Evolutionary conservation across 1,140 invertebrate species (phyloP), one percentile per base, ranked within the genome.

Genomic region (Medauroidea extradentata): DNA sequence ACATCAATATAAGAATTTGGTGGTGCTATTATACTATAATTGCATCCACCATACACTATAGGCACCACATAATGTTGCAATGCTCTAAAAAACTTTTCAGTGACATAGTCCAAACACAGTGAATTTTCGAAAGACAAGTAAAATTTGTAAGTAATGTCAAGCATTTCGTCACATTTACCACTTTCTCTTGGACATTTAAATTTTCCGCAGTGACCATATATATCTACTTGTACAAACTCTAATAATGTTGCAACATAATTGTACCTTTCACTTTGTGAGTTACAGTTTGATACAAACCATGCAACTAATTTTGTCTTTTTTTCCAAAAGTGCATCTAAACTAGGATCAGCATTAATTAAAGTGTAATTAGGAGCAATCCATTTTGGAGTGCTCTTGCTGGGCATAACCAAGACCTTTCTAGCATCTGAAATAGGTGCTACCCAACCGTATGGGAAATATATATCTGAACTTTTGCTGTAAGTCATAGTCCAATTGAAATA

Each of bases 271-370:
- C 82, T 83, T 11, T 60, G 63, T 0, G 82, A 73, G 2, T 65
- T 13, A 65, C 87, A 89, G 65, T 88, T 83, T 46, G 81, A 84
- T 1, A 85, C 82, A 59, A 87, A 80, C 84, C 85, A 87, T 1
- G 79, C 79, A 0, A 80, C 80, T 50, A 73, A 65, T 60, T 76
- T 79, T 4, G 60, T 71, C 59, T 79, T 77, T n/a, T 60, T 34
- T 4, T 11, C 29, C 29, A 34, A 34, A 11, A 34, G 29, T 34
- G 11, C 29, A 34, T 34, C 29, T 11, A 34, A 34, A 34, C 29
- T 34, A 34, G 4, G 29, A 34, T 34, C 29, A 7, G 29, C 29
- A 34, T 11, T 34, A 11, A 4, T 34, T 34, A 34, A 34, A 34
- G 5, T 34, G 11, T 34, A 34, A 34, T 34, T 34, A 7, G 29